These are phyloP conservation scores for Eupithecia tripunctaria DNA, from an alignment of 2,888 invertebrate genomes.

Conservation along the genomic window DNA sequence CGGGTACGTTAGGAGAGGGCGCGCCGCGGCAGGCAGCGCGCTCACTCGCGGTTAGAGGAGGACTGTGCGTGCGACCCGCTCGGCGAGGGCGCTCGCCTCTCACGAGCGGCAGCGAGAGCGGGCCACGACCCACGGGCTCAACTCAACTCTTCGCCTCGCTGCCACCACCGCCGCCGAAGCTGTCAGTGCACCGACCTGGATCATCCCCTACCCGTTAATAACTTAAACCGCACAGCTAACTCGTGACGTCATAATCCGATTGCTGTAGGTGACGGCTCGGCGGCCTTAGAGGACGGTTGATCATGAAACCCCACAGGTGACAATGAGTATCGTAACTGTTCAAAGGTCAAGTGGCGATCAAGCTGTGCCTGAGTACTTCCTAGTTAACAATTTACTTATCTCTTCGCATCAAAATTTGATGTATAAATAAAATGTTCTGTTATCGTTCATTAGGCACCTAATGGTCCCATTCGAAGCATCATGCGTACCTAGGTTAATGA, in stretches of 20 bases:
- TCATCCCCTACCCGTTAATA: conserved; percentile 68
- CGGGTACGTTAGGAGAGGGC: conserved; percentile 69
- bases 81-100: conserved; percentile 40
- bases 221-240: conserved; percentile 43
- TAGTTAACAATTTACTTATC: background rate
- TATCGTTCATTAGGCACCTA: conserved; percentile 10
- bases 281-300: conserved; percentile 47
- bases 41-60: conserved; percentile 80
- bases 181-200: conserved; percentile 71
- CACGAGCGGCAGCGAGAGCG: conserved; percentile 53
- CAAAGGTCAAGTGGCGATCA: conserved; percentile 42
- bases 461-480: conserved; percentile 6
- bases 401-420: background rate
- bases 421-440: conserved; percentile 11
- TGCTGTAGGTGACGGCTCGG: conserved; percentile 43
- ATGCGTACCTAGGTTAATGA: conserved; percentile 1
- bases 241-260: conserved; percentile 44
- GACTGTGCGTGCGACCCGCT: conserved; percentile 70
- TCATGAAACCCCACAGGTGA: conserved; percentile 45
- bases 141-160: background rate
- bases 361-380: background rate
- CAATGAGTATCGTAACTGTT: conserved; percentile 35
- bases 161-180: conserved; percentile 48
- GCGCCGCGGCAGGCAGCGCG: conserved; percentile 80
- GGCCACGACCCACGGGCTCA: conserved; percentile 13